Evolutionary conservation across 2,797 vertebrate genomes (phyloP), one percentile per base, ranked within the genome.

Genomic region (Chaenodraco wilsoni): DNA sequence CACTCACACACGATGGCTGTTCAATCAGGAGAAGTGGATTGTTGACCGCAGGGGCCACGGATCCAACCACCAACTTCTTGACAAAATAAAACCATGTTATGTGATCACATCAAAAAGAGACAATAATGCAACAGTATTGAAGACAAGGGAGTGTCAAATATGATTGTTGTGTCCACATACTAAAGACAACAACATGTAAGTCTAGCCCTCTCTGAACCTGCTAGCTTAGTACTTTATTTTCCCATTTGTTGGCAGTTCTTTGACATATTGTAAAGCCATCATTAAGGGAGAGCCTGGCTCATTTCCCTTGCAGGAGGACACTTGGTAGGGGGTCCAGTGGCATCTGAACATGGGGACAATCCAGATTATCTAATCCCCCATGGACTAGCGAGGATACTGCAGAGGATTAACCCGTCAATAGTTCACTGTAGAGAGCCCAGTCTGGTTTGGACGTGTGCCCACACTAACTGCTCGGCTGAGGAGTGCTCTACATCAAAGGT

Each of bases 291-390:
- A 55, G 31, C 45, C 54, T 0, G 2, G 27, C 72, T 21, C 52
- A 64, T 31, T 85, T 81, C 77, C 54, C 71, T 84, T n/a, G 9
- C 50, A 73, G 73, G 45, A 79, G 62, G 63, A 65, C 70, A 51
- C 13, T 1, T 68, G 64, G 50, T 11, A 60, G 66, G 74, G 65
- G 55, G 70, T 79, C 69, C 27, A 48, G 60, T 21, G 27, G 76
- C 65, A 72, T 89, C 79, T 81, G 88, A 69, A 65, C 73, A 69
- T 56, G 56, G 11, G 11, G 70, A 58, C 85, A 84, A 81, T 79
- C 83, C 85, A 81, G 86, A 88, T 92, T 76, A 92, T 86, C 51
- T 73, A 71, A 76, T 85, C 83, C 85, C 60, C 19, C 43, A 11
- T 21, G 49, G 75, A 70, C 68, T 65, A 52, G 45, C 37, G 15